Conservation (phyloP, 2,888 invertebrate genomes). For the Drosophila monieri region DNA sequence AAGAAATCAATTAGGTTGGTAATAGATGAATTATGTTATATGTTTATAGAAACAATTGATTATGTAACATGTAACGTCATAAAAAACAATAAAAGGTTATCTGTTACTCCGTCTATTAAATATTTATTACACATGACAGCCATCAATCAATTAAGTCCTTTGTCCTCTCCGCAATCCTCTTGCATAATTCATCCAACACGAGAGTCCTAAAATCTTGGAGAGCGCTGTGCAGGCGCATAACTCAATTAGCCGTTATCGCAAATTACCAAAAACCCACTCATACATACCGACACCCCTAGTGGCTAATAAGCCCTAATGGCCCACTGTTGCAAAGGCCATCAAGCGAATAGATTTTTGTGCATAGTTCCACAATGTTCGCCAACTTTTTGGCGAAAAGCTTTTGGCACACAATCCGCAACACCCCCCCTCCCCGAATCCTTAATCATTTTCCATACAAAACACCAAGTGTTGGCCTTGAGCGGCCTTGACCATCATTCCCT, state of each 20-base stretch:
- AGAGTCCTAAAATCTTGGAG: slow-evolving; percentile 14
- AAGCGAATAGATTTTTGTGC: slow-evolving; percentile 38
- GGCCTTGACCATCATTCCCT: slow-evolving; percentile 75
- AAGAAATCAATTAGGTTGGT: not conserved
- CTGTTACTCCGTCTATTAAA: slow-evolving; percentile 1
- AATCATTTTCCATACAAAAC: slow-evolving; percentile 21
- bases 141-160: slow-evolving; percentile 24
- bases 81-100: no score
- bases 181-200: slow-evolving; percentile 10
- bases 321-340: slow-evolving; percentile 27
- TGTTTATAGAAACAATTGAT: no score
- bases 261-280: slow-evolving; percentile 33
- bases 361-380: slow-evolving; percentile 6
- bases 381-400: slow-evolving; percentile 13
- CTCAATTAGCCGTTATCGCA: slow-evolving; percentile 48
- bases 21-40: not conserved
- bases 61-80: no score
- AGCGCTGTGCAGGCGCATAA: slow-evolving; percentile 28
- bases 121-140: slow-evolving; percentile 11
- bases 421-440: not conserved
- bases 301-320: slow-evolving; percentile 43
- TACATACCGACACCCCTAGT: slow-evolving; percentile 5
- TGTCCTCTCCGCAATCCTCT: not conserved
- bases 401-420: slow-evolving; percentile 9
- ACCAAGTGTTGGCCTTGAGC: slow-evolving; percentile 72